These are phyloP conservation scores for Decapterus maruadsi DNA, from an alignment of 2,797 vertebrate species.

Conservation along the genomic window DNA sequence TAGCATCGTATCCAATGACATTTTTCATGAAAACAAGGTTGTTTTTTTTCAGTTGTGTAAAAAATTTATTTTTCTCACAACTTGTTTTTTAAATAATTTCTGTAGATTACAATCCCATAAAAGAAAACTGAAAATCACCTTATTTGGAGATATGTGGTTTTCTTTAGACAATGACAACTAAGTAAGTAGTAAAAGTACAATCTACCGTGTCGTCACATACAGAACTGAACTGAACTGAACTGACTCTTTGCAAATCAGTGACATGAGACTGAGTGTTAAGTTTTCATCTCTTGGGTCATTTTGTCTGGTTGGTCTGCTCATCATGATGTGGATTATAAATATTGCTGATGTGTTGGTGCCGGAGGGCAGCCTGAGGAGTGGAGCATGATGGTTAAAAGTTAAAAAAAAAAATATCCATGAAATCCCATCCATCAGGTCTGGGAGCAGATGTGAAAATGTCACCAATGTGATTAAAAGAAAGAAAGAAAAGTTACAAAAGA, in stretches of 20 bases:
- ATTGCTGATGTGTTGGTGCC: constrained; percentile 24
- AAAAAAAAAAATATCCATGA: constrained; percentile 11
- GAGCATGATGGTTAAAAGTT: neutral
- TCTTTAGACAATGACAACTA: neutral
- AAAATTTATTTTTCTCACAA: neutral
- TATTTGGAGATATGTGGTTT: neutral
- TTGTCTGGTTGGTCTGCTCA: constrained; percentile 1
- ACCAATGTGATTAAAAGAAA: neutral
- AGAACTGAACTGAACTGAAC: fast-evolving
- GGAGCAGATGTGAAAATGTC: neutral
- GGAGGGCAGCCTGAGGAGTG: constrained; percentile 9
- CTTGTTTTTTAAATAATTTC: neutral
- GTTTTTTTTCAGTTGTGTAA: neutral
- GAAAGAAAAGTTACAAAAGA: neutral
- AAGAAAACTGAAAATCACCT: neutral
- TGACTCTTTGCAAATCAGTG: neutral
- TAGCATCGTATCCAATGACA: neutral
- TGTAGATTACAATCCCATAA: neutral
- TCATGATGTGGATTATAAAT: constrained; percentile 5
- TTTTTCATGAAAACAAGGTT: neutral
- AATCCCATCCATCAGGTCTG: constrained; percentile 22
- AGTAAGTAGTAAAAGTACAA: too few relatives aligned
- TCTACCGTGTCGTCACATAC: neutral
- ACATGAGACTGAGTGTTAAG: neutral
- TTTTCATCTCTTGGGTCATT: constrained; percentile 6